These are phyloP conservation scores for Coilia nasus DNA, from an alignment of 2,797 vertebrate species.

Conservation along the genomic window DNA sequence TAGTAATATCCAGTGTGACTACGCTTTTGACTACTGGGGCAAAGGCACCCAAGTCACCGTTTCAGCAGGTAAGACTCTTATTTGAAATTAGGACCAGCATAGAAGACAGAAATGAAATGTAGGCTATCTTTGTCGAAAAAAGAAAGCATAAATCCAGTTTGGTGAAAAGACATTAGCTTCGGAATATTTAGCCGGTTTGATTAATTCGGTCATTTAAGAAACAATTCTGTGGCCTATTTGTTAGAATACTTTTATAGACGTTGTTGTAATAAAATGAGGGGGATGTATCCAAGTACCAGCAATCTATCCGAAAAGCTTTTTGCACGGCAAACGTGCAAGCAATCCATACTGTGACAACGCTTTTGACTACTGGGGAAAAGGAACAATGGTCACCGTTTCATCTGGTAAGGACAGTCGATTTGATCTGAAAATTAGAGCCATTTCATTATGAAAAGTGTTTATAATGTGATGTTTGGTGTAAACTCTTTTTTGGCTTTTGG, in stretches of 20 bases:
- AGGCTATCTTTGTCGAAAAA: background rate
- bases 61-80: background rate
- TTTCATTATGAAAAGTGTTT: background rate
- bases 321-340: slow-evolving; percentile 34
- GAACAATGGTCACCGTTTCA: slow-evolving; percentile 65
- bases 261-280: background rate
- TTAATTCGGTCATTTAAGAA: background rate
- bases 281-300: background rate
- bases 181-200: background rate
- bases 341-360: slow-evolving; percentile 50
- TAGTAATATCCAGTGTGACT: slow-evolving; percentile 48
- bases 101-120: background rate
- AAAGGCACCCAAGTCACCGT: slow-evolving; percentile 47
- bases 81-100: background rate
- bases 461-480: background rate
- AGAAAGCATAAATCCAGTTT: too few relatives aligned
- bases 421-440: background rate
- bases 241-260: background rate
- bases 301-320: slow-evolving; percentile 41
- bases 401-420: slow-evolving; percentile 58
- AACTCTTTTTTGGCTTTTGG: background rate
- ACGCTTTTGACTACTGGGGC: slow-evolving; percentile 57
- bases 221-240: background rate
- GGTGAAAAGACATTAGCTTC: background rate
- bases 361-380: slow-evolving; percentile 73